Evolutionary conservation across 2,888 invertebrate species (phyloP).

Genomic region (Alloplasta piceator): DNA sequence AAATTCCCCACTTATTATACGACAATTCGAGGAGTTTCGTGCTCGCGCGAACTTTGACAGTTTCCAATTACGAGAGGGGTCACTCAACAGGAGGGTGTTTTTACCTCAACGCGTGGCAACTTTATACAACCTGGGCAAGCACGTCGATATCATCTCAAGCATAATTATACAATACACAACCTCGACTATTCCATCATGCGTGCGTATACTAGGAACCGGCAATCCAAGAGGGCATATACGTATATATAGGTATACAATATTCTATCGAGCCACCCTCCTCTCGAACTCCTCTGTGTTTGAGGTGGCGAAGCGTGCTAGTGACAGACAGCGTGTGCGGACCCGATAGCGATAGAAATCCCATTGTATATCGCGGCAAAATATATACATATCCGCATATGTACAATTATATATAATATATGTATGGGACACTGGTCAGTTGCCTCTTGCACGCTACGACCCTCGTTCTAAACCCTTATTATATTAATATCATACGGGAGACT

Average conservation of each 20-base stretch:
- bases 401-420: slow-evolving; percentile 59
- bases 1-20: not conserved
- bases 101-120: not conserved
- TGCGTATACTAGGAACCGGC: slow-evolving; percentile 64
- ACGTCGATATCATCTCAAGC: slow-evolving; percentile 73
- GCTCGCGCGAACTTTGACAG: slow-evolving; percentile 63
- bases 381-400: not conserved
- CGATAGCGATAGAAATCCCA: slow-evolving; percentile 64
- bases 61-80: slow-evolving; percentile 73
- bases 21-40: slow-evolving; percentile 8
- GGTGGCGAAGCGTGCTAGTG: slow-evolving; percentile 81
- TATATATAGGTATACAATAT: not conserved
- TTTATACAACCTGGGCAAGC: slow-evolving; percentile 61
- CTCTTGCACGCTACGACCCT: slow-evolving; percentile 38
- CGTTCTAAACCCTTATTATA: slow-evolving; percentile 53
- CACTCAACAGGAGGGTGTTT: not conserved
- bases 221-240: not conserved
- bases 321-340: slow-evolving; percentile 80
- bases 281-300: slow-evolving; percentile 79
- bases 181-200: slow-evolving; percentile 76
- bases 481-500: slow-evolving; percentile 46
- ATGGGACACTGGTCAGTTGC: slow-evolving; percentile 74
- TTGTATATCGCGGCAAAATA: slow-evolving; percentile 40
- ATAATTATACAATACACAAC: slow-evolving; percentile 78
- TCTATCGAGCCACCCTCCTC: not conserved